phyloP scores from a whole-genome alignment of 2,113 vertebrate genomes.

The Okapia johnstoni region DNA sequence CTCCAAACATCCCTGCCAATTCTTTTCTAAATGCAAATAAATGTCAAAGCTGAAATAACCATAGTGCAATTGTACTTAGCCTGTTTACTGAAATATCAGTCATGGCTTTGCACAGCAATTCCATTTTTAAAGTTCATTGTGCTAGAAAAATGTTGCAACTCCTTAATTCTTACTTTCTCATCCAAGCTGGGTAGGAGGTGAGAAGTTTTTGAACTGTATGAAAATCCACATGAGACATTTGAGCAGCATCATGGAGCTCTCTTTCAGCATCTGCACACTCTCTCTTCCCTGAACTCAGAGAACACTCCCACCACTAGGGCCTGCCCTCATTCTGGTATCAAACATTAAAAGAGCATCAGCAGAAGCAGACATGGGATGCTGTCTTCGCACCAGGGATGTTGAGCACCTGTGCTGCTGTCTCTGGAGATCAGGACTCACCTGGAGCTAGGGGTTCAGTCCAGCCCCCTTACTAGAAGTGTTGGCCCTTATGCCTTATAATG shows the following conservation, averaged over 20 bases:
- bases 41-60: constrained; percentile 79
- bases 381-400: neutral
- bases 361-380: neutral
- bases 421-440: neutral
- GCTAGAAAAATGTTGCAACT: constrained; percentile 52
- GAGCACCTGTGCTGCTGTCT: neutral
- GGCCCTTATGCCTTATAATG: neutral
- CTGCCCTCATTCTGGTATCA: constrained; percentile 21
- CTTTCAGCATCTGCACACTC: neutral
- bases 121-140: constrained; percentile 72
- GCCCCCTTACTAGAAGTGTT: neutral
- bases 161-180: constrained; percentile 59
- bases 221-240: constrained; percentile 38
- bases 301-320: neutral
- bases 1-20: constrained; percentile 48
- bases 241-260: neutral
- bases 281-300: neutral
- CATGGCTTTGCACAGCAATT: constrained; percentile 63
- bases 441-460: neutral
- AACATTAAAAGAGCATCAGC: constrained; percentile 18
- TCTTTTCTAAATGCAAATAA: constrained; percentile 77
- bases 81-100: constrained; percentile 77
- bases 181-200: constrained; percentile 57
- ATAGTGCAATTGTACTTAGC: constrained; percentile 77
- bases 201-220: constrained; percentile 61